Evolutionary conservation across 2,797 vertebrate genomes (phyloP).

Genomic region (Neomorphus geoffroyi): DNA sequence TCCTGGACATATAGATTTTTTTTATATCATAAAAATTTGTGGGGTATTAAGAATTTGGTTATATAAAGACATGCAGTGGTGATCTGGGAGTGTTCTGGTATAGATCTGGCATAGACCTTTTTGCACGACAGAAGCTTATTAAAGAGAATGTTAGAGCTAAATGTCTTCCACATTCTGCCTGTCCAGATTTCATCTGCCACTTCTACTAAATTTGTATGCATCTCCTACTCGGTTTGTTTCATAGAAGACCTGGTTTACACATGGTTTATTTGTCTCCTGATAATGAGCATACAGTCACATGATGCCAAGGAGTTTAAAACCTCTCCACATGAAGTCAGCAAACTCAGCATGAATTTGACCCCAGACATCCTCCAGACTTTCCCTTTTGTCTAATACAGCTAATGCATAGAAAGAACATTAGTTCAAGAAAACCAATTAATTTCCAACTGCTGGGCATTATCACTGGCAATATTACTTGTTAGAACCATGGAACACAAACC

Average conservation of each 20-base stretch:
- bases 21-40: background rate
- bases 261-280: constrained; percentile 12
- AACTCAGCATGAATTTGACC: constrained; percentile 33
- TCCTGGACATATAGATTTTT: background rate
- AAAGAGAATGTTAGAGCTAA: background rate
- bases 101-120: background rate
- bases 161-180: background rate
- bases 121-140: background rate
- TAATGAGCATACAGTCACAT: constrained; percentile 10
- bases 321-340: constrained; percentile 14
- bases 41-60: background rate
- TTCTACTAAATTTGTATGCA: background rate
- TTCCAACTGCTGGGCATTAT: background rate
- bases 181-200: background rate
- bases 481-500: background rate
- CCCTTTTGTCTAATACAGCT: background rate
- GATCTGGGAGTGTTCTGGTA: background rate
- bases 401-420: background rate
- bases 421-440: constrained; percentile 16
- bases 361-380: background rate
- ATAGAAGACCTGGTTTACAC: background rate
- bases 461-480: background rate
- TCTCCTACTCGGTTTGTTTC: background rate
- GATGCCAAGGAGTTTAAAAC: background rate
- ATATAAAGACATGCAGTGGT: background rate